Base-by-base conservation (phyloP, 1,140 invertebrate species). In the Trichonephila inaurata region DNA sequence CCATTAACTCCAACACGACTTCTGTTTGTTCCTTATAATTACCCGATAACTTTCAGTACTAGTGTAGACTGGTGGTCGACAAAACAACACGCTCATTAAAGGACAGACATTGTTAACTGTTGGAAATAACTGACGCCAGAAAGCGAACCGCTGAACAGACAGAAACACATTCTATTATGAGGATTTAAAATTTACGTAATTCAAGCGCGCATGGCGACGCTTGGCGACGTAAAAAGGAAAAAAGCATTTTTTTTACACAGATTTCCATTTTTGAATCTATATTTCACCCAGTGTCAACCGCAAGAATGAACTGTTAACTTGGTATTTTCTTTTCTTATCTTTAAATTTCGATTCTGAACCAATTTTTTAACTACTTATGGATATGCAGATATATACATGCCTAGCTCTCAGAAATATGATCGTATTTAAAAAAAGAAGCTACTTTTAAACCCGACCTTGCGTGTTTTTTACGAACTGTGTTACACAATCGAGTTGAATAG, bases 151-250 rank as follows among this genome's bases (percentile, higher is more conserved):
- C 72, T 77, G 72, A 40, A 40, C 19, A 28, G 28, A 10, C 72
- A n/a, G 18, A 77, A 28, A 77, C 72, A 33, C 28, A 28, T 40
- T 33, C 72, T 77, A 77, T 77, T 77, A 77, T 77, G 72, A 77
- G 72, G 72, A 77, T 77, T 77, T 77, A 77, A 51, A 77, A 77
- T 77, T 77, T n/a, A 77, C 72, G 72, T 77, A 33, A 77, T 77
- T 16, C 28, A 40, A 77, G 10, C 72, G 28, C 72, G 18, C 28
- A 77, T 33, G 72, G 28, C 72, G 33, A 40, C 72, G n/a, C 72
- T 77, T 77, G 72, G 28, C 33, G 6, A 19, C 33, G 16, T 18
- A 77, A 19, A 77, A 16, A 18, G 2, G 33, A 4, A 40, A 40
- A 40, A 40, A 40, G 33, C 33, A 40, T 8, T 51, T 51, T 0